These are phyloP conservation scores for Lucinisca nassula DNA, from an alignment of 2,888 invertebrate genomes.

Conservation along the genomic window DNA sequence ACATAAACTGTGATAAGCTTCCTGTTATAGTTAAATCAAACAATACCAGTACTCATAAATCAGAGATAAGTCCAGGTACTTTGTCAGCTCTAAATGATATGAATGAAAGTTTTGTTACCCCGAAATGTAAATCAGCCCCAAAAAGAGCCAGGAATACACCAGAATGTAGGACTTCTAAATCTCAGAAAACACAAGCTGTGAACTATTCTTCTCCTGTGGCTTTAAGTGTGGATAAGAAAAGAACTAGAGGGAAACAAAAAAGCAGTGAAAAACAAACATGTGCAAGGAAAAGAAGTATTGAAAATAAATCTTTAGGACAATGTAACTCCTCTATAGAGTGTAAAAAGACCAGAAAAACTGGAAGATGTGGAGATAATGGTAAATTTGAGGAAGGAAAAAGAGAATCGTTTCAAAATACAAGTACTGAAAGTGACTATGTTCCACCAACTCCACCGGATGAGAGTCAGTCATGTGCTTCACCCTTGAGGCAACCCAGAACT, in stretches of 20 bases:
- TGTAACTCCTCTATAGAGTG: neutral
- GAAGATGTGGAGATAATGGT: neutral
- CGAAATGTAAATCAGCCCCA: constrained; percentile 35
- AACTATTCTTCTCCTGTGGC: constrained; percentile 52
- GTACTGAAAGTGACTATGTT: constrained; percentile 81
- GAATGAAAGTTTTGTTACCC: constrained; percentile 48
- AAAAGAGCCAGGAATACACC: constrained; percentile 41
- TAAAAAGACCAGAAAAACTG: neutral
- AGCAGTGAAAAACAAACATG: neutral
- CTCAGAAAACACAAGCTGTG: constrained; percentile 31
- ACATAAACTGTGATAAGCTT: neutral
- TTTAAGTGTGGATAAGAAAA: constrained; percentile 25
- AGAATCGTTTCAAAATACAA: constrained; percentile 48
- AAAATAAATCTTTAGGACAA: constrained; percentile 2
- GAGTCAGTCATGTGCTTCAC: constrained; percentile 49
- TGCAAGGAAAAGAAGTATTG: constrained; percentile 43
- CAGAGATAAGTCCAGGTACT: constrained; percentile 54
- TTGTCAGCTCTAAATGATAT: constrained; percentile 49
- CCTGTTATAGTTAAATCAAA: neutral
- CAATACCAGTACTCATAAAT: neutral
- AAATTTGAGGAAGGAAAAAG: neutral
- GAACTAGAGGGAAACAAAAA: constrained; percentile 4
- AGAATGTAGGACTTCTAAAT: constrained; percentile 31
- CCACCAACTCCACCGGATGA: constrained; percentile 86
- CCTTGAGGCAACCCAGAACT: constrained; percentile 30